Base-by-base conservation (phyloP, 2,888 invertebrate genomes). In the Cordylochernes scorpioides region DNA sequence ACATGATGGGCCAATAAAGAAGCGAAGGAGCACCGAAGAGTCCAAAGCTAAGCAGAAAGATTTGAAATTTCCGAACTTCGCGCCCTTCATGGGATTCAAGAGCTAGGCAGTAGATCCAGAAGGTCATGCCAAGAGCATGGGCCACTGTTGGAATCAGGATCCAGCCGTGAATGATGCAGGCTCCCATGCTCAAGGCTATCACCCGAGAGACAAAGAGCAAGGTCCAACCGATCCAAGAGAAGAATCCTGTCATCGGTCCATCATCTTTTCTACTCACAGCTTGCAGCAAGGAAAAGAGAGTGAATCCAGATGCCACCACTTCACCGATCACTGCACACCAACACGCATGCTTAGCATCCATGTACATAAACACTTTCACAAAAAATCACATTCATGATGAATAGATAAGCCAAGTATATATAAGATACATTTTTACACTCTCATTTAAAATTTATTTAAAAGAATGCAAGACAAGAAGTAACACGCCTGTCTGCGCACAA, bases 1-100 rank as follows among this genome's bases (percentile, higher is more conserved):
- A 42, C 40, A 43, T 39, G 16, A 43, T 36, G 3, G 43, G 43
- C 43, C 43, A 43, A 17, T 39, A 36, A 4, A 39, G 32, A 4
- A 43, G 31, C 3, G 43, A 43, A 4, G 43, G 43, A 5, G 43
- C 15, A 2, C 42, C 42, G 22, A 43, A 43, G 17, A 43, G 35
- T 13, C 39, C 26, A 18, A 43, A 38, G 5, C 40, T 31, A 17
- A 43, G 27, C n/a, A 38, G 31, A 17, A 31, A 35, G 7, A 31
- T 17, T 3, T 29, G 26, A 4, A 27, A 6, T 17, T 31, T 28
- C n/a, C 31, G 15, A 10, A n/a, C n/a, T n/a, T n/a, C n/a, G n/a
- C n/a, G n/a, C n/a, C n/a, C n/a, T n/a, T n/a, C n/a, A 25, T 42
- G 32, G 1, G 39, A 36, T 21, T 27, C 29, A 10, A 38, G 19